phyloP scores from a whole-genome alignment of 2,888 invertebrate species.

The Adineta ricciae region DNA sequence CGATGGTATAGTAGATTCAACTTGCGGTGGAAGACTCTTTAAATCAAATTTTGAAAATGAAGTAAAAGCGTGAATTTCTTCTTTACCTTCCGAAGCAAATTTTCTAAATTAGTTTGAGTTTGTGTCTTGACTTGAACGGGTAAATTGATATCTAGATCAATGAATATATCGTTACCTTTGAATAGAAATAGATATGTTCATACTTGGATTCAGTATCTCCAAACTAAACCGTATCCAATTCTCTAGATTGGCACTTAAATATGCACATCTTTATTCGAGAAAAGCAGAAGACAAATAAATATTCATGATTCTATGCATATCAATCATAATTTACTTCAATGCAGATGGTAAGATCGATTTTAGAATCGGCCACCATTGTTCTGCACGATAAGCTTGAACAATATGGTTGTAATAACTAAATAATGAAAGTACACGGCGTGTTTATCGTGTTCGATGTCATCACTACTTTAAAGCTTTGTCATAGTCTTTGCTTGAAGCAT shows the following conservation, averaged over 20 bases:
- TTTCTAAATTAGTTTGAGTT: background rate
- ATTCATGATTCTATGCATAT: background rate
- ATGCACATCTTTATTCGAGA: background rate
- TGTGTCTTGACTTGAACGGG: background rate
- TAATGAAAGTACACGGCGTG: too few species aligned
- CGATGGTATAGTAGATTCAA: background rate
- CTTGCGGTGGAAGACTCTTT: background rate
- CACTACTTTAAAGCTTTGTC: constrained; percentile 27
- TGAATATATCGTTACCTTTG: too few species aligned
- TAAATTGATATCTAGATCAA: background rate
- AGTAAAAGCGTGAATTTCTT: too few species aligned
- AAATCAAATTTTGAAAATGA: background rate
- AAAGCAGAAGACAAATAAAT: background rate
- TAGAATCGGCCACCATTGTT: constrained; percentile 5
- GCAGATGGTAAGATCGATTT: background rate
- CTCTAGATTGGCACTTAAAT: background rate
- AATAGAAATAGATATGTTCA: background rate
- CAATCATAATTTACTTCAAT: background rate
- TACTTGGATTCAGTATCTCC: constrained; percentile 7
- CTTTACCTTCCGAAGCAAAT: background rate
- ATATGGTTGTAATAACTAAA: constrained; percentile 6
- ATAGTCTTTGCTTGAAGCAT: constrained; percentile 27
- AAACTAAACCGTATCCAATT: background rate
- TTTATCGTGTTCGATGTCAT: too few species aligned
- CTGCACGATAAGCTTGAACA: background rate